These are phyloP conservation scores for Microcebus lehilahytsara DNA, from an alignment of 2,113 vertebrate genomes.

Conservation along the genomic window DNA sequence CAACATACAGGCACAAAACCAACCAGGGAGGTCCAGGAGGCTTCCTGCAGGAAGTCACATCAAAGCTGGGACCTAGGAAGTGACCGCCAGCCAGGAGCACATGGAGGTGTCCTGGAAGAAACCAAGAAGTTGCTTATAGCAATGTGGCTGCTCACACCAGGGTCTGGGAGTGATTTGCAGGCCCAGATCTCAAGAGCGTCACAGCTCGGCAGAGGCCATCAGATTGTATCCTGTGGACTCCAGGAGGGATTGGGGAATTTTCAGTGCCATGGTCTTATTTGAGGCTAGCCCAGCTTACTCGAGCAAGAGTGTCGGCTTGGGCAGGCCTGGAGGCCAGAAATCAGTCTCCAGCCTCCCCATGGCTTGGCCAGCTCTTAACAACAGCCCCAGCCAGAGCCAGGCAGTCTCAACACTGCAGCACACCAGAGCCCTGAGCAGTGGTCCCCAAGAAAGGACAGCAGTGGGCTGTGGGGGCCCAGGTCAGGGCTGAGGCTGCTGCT, in stretches of 20 bases:
- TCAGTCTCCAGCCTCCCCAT: not conserved
- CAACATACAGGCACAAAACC: not conserved
- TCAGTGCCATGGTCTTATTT: not conserved
- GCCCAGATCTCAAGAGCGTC: not conserved
- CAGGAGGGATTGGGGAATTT: not conserved
- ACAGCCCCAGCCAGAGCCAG: not conserved
- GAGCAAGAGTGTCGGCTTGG: not conserved
- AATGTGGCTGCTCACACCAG: accelerated
- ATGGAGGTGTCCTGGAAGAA: not conserved
- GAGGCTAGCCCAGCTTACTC: not conserved
- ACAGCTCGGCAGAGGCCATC: accelerated
- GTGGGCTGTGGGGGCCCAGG: not conserved
- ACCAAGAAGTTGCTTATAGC: not conserved
- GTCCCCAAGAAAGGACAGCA: not conserved
- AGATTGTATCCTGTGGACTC: not conserved
- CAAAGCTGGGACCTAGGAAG: not conserved
- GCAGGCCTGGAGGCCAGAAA: not conserved
- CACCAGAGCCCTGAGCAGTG: not conserved
- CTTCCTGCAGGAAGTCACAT: not conserved
- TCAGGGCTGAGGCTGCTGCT: not conserved
- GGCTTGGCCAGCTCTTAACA: not conserved
- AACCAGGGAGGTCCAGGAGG: not conserved
- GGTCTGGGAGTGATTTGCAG: not conserved
- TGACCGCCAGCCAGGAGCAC: not conserved
- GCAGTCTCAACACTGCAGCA: not conserved